Evolutionary conservation across 2,888 invertebrate genomes (phyloP).

Genomic region (Oxyscelio sp.): DNA sequence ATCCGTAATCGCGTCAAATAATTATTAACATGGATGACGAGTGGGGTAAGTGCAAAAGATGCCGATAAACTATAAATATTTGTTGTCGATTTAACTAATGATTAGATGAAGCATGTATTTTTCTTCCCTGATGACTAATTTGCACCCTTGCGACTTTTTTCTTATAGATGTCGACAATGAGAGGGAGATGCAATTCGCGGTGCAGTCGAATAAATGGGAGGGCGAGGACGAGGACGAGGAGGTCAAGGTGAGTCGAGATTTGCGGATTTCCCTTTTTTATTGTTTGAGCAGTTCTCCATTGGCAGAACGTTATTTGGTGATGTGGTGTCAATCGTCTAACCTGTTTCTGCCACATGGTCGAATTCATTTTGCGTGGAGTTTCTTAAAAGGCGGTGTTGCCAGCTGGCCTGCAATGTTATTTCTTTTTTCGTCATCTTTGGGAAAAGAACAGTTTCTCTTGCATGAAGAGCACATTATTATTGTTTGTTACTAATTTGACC

Average conservation of each 20-base stretch:
- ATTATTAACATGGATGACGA: slow-evolving; percentile 91
- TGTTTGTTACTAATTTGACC: too few species aligned
- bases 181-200: slow-evolving; percentile 91
- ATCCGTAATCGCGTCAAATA: slow-evolving; percentile 32
- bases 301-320: too few species aligned
- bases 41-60: slow-evolving; percentile 91
- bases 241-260: slow-evolving; percentile 92
- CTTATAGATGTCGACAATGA: slow-evolving; percentile 90
- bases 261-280: too few species aligned
- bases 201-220: slow-evolving; percentile 94
- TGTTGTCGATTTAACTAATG: neutral
- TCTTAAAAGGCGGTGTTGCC: too few species aligned
- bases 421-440: too few species aligned
- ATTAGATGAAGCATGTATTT: neutral
- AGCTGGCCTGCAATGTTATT: too few species aligned
- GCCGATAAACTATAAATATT: too few species aligned
- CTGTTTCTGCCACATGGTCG: slow-evolving; percentile 81
- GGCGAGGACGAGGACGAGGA: slow-evolving; percentile 96
- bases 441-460: too few species aligned
- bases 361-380: too few species aligned
- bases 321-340: slow-evolving; percentile 75
- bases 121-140: slow-evolving; percentile 19
- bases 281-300: too few species aligned
- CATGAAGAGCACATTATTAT: too few species aligned
- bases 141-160: slow-evolving; percentile 14